Evolutionary conservation across 2,113 vertebrate genomes (phyloP), one percentile per base, ranked within the genome.

Genomic region (Entosphenus tridentatus): DNA sequence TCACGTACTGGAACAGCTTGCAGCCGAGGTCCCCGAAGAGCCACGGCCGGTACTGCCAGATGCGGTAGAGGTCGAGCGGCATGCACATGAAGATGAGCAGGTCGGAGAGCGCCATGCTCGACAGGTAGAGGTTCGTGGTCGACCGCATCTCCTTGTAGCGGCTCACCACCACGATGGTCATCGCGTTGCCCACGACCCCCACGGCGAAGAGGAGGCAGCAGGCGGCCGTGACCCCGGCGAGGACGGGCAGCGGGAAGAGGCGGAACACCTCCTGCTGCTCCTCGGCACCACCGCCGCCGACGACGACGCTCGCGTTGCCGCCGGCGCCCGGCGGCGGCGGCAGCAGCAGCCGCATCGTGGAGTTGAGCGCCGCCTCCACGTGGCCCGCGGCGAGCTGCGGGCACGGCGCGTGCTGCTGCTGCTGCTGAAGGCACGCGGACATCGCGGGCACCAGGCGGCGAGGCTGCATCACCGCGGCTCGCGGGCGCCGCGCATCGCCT

Each of bases 21-120:
- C 86, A 87, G 71, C 86, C 78, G 17, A 82, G 78, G 71, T 80
- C 78, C 11, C 86, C 81, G 1, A 88, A 87, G 57, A 83, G 77
- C 84, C 84, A 89, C 39, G 83, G 85, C 3, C 78, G 78, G 14
- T 83, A 88, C 79, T 79, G 81, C 87, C 88, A 90, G 16, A 87
- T 79, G 65, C 82, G 81, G 78, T 83, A 87, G 62, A 90, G 80
- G 76, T 87, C 80, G n/a, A 91, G 80, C 70, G 83, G 84, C 73
- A 89, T 79, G 72, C 86, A 84, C 14, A 82, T 72, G 76, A 83
- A 83, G 8, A 84, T 83, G 58, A 84, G 56, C 65, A 84, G 76
- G 57, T 84, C 83, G 1, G 82, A 82, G 3, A 83, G 72, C 1
- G 83, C 81, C 83, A 84, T 83, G 72, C 83, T 84, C 79, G 81